Percentiles rank a stretch among this genome's conserved stretches.
These are phyloP conservation scores for Scaptomyza cyrtandrae DNA, from an alignment of 2,888 invertebrate species.

Conservation along the genomic window DNA sequence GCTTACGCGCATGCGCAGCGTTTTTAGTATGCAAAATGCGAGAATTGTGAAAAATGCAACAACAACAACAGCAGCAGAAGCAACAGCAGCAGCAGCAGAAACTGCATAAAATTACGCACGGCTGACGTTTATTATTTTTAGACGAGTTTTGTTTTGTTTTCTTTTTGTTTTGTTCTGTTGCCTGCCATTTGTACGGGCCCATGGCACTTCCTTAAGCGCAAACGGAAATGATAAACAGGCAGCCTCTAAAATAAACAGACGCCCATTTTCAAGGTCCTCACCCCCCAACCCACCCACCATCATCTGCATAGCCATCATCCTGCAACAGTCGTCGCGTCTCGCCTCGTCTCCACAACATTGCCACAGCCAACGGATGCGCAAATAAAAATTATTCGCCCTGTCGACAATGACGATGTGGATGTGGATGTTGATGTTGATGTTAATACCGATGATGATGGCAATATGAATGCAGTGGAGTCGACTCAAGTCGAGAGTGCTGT, in stretches of 20 bases:
- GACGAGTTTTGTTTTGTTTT: slow-evolving; percentile 25
- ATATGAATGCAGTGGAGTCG: slow-evolving; percentile 18
- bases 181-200: slow-evolving; percentile 32
- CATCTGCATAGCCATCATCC: slow-evolving; percentile 4
- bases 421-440: slow-evolving; percentile 16
- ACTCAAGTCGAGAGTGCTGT: slow-evolving; percentile 7
- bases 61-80: neutral
- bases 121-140: slow-evolving; percentile 30
- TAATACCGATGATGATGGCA: slow-evolving; percentile 20
- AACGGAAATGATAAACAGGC: slow-evolving; percentile 70
- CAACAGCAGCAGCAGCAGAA: too few relatives aligned
- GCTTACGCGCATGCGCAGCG: slow-evolving; percentile 70
- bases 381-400: slow-evolving; percentile 76
- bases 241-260: slow-evolving; percentile 53
- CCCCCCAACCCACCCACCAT: slow-evolving; percentile 9
- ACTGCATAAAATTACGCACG: slow-evolving; percentile 25
- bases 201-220: slow-evolving; percentile 61
- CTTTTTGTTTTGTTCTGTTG: slow-evolving; percentile 29
- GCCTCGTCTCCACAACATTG: slow-evolving; percentile 33
- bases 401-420: slow-evolving; percentile 36
- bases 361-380: slow-evolving; percentile 73
- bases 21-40: slow-evolving; percentile 52
- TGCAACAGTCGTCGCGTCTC: neutral
- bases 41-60: slow-evolving; percentile 29
- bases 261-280: slow-evolving; percentile 56